Conservation (phyloP, 2,797 vertebrate genomes). For the Micromesistius poutassou region DNA sequence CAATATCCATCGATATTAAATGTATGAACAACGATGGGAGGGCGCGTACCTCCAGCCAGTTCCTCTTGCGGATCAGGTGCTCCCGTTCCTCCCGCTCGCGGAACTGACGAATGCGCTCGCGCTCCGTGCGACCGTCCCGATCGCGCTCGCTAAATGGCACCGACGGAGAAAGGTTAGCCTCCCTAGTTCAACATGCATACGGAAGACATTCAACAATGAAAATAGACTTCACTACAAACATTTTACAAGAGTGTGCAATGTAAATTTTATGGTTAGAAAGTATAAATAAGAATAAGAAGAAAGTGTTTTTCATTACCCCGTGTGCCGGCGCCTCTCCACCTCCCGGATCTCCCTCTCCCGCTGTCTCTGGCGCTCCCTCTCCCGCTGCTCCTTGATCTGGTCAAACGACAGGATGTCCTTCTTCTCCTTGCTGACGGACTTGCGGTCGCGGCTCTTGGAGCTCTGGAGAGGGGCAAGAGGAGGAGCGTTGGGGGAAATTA, state of each 20-base stretch:
- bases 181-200: not conserved
- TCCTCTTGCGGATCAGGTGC: slow-evolving; percentile 81
- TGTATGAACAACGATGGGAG: not conserved
- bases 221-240: too few species aligned
- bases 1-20: not conserved
- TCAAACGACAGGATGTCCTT: slow-evolving; percentile 95
- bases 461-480: slow-evolving; percentile 67
- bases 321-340: slow-evolving; percentile 83
- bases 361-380: slow-evolving; percentile 89
- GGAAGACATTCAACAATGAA: too few species aligned
- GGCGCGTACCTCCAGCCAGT: slow-evolving; percentile 75
- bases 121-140: slow-evolving; percentile 74
- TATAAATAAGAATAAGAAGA: not conserved
- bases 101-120: slow-evolving; percentile 85
- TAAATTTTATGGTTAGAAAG: not conserved
- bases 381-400: slow-evolving; percentile 96
- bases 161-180: not conserved
- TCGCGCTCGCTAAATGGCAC: slow-evolving; percentile 53
- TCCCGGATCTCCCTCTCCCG: slow-evolving; percentile 91
- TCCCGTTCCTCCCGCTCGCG: slow-evolving; percentile 86
- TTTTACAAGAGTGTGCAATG: not conserved
- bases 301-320: slow-evolving; percentile 52
- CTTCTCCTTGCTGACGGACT: slow-evolving; percentile 86
- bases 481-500: not conserved
- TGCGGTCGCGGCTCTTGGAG: slow-evolving; percentile 88